Evolutionary conservation across 2,113 vertebrate genomes (phyloP).

Genomic region (Thinocorus orbignyianus): DNA sequence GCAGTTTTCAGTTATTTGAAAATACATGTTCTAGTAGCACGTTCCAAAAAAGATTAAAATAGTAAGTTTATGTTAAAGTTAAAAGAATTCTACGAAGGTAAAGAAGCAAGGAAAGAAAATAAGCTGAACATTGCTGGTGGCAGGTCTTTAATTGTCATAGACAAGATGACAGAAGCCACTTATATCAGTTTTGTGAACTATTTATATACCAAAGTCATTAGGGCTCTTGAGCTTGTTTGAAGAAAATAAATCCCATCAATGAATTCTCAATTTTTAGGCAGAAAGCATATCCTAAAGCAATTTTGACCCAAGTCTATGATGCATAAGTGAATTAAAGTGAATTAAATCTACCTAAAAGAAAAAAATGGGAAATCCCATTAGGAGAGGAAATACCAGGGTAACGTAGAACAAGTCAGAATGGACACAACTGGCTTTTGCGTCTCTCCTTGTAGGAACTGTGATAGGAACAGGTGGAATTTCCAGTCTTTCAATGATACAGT

Average conservation of each 20-base stretch:
- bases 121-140: constrained; percentile 56
- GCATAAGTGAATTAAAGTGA: neutral
- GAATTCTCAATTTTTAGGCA: constrained; percentile 47
- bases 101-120: constrained; percentile 41
- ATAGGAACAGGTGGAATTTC: neutral
- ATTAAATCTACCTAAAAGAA: neutral
- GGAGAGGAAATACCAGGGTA: neutral
- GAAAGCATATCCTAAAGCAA: neutral
- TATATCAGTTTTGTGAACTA: constrained; percentile 57
- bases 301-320: neutral
- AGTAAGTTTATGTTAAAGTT: constrained; percentile 29
- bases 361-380: neutral
- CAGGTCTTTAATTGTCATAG: constrained; percentile 58
- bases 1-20: neutral
- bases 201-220: constrained; percentile 47
- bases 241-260: constrained; percentile 7
- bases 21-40: neutral
- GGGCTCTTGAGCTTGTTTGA: neutral
- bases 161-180: constrained; percentile 63
- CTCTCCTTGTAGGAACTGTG: neutral
- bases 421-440: neutral
- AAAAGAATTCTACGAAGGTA: constrained; percentile 65
- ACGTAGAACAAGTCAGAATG: neutral
- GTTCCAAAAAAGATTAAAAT: neutral
- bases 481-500: neutral